Percentiles rank a stretch among this genome's conserved stretches.
phyloP scores from a whole-genome alignment of 2,113 vertebrate genomes.

The Carassius gibelio region DNA sequence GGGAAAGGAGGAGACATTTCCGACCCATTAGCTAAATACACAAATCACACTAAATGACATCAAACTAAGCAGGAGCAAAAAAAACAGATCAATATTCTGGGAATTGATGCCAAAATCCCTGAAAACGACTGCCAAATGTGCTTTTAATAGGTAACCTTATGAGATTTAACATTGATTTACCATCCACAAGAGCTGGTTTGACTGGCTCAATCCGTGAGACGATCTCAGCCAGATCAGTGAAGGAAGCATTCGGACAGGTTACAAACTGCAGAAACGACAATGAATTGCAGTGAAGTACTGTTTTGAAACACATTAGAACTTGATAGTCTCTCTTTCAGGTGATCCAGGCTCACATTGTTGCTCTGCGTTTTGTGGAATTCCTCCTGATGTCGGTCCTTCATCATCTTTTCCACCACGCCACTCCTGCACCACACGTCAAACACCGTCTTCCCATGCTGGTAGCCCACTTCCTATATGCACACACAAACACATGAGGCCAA shows the following conservation, averaged over 20 bases:
- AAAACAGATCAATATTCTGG: conserved; percentile 1
- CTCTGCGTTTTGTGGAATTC: conserved; percentile 84
- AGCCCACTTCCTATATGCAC: conserved; percentile 87
- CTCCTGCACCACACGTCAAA: conserved; percentile 91
- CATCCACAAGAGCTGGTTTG: conserved; percentile 79
- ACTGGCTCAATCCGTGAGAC: conserved; percentile 91
- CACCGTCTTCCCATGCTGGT: conserved; percentile 89
- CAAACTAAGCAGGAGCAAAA: conserved; percentile 1
- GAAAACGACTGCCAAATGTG: conserved; percentile 9
- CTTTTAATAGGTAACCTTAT: not conserved
- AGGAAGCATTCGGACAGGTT: conserved; percentile 90
- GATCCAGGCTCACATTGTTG: conserved; percentile 72
- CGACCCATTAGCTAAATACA: conserved; percentile 14
- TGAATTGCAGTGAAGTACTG: conserved; percentile 24
- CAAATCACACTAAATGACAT: conserved; percentile 36
- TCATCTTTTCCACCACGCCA: conserved; percentile 91
- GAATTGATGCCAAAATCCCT: conserved; percentile 7
- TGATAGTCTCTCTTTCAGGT: not conserved
- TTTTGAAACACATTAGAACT: conserved; percentile 23
- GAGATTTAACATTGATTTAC: conserved; percentile 73
- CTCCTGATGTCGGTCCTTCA: conserved; percentile 86
- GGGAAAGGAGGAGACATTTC: conserved; percentile 29
- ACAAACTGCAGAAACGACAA: conserved; percentile 71
- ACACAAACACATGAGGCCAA: not conserved
- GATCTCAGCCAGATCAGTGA: conserved; percentile 94